Percentiles rank a stretch among this genome's conserved stretches.
phyloP scores from a whole-genome alignment of 2,888 invertebrate species.

The Altica lythri region DNA sequence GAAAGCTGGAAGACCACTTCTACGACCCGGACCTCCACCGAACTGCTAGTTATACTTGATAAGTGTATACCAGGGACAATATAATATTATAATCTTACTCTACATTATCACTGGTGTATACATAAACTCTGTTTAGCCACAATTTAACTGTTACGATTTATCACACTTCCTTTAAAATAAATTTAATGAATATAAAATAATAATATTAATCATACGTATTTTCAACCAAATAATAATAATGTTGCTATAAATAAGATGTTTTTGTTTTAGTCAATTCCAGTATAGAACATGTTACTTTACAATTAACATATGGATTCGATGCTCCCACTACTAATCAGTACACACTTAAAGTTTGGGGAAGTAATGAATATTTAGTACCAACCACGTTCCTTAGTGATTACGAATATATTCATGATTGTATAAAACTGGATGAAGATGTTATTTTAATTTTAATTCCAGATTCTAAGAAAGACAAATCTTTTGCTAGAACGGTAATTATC shows the following conservation, averaged over 20 bases:
- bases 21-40: too few relatives aligned
- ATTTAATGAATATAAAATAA: too few relatives aligned
- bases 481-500: constrained; percentile 72
- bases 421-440: constrained; percentile 90
- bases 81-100: too few relatives aligned
- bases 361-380: constrained; percentile 85
- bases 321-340: constrained; percentile 60
- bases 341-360: constrained; percentile 79
- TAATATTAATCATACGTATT: too few relatives aligned
- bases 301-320: constrained; percentile 81
- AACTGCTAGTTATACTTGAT: too few relatives aligned
- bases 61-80: too few relatives aligned
- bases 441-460: constrained; percentile 70
- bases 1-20: too few relatives aligned
- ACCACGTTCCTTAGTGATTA: constrained; percentile 85
- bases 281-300: constrained; percentile 83
- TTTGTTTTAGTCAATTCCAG: constrained; percentile 78
- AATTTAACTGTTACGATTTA: too few relatives aligned
- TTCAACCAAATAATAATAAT: too few relatives aligned
- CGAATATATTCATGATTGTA: constrained; percentile 91
- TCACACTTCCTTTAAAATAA: too few relatives aligned
- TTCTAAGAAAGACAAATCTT: constrained; percentile 68
- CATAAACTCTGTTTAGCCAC: too few relatives aligned
- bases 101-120: too few relatives aligned
- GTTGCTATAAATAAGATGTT: not conserved